Percentiles rank a stretch among this genome's conserved stretches.
Evolutionary conservation across 2,888 invertebrate species (phyloP).

Genomic region (Laspeyria flexula): DNA sequence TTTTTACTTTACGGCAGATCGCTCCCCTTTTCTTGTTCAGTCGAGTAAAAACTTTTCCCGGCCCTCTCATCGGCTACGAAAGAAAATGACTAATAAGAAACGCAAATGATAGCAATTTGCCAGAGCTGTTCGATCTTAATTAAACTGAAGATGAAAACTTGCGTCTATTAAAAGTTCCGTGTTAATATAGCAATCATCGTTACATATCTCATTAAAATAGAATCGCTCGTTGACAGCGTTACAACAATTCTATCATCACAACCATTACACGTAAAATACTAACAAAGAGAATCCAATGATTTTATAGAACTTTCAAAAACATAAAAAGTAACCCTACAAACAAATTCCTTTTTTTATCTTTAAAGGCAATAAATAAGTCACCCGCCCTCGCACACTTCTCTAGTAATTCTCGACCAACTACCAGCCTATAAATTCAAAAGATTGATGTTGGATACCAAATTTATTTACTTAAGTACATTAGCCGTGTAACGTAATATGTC

Average conservation of each 20-base stretch:
- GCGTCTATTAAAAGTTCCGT: conserved; percentile 38
- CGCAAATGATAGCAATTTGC: conserved; percentile 73
- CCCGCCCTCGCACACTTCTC: conserved; percentile 67
- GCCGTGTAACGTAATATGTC: conserved; percentile 76
- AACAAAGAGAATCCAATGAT: conserved; percentile 51
- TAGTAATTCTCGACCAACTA: conserved; percentile 65
- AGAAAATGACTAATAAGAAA: conserved; percentile 77
- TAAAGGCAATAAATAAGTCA: conserved; percentile 74
- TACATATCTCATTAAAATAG: conserved; percentile 37
- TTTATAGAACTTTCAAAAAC: conserved; percentile 62
- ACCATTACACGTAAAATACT: conserved; percentile 52
- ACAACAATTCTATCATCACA: conserved; percentile 62
- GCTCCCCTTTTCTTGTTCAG: conserved; percentile 69
- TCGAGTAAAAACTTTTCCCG: conserved; percentile 69
- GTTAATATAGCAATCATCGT: conserved; percentile 26
- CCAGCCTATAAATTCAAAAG: conserved; percentile 76
- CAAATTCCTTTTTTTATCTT: conserved; percentile 68
- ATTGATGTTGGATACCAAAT: conserved; percentile 80
- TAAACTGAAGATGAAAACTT: conserved; percentile 64
- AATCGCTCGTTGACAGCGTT: conserved; percentile 57
- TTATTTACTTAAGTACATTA: conserved; percentile 77
- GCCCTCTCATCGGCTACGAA: conserved; percentile 61
- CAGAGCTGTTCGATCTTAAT: conserved; percentile 64
- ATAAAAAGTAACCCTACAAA: conserved; percentile 63
- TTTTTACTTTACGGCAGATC: conserved; percentile 69